Conservation (phyloP, 2,888 invertebrate genomes). For the Thecocarcelia acutangulata region DNA sequence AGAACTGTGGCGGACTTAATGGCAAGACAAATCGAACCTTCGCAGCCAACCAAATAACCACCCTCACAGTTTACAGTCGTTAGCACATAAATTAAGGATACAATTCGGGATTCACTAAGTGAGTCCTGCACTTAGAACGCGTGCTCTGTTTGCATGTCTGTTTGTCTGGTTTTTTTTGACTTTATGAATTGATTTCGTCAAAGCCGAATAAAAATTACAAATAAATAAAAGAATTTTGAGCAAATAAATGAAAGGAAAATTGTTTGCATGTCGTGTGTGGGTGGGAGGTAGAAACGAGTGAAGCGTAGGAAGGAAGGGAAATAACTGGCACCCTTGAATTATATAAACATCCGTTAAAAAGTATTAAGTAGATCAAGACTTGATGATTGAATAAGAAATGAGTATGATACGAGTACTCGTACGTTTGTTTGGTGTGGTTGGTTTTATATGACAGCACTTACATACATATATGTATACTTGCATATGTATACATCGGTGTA, state of each 20-base stretch:
- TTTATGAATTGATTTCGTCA: conserved; percentile 70
- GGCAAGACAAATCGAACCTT: conserved; percentile 37
- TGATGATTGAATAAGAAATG: conserved; percentile 41
- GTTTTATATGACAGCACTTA: conserved; percentile 6
- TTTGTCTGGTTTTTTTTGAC: conserved; percentile 61
- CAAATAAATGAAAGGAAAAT: conserved; percentile 45
- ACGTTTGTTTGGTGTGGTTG: conserved; percentile 28
- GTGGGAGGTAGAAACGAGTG: conserved; percentile 23
- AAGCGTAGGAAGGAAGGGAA: conserved; percentile 31
- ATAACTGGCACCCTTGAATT: conserved; percentile 68
- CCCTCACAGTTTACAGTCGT: conserved; percentile 11
- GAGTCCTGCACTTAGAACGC: conserved; percentile 2
- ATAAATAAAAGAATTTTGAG: conserved; percentile 49
- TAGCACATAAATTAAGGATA: conserved; percentile 24
- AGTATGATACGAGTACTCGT: conserved; percentile 29
- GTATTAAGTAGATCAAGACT: conserved; percentile 59
- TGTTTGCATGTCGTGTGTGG: not conserved
- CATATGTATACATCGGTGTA: not conserved
- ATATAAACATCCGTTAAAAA: conserved; percentile 66
- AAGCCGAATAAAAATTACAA: conserved; percentile 49
- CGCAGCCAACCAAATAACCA: conserved; percentile 16
- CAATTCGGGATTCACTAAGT: conserved; percentile 19
- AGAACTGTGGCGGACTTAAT: conserved; percentile 61
- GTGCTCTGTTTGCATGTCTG: conserved; percentile 36
- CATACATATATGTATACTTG: not conserved